phyloP scores from a whole-genome alignment of 2,113 vertebrate genomes.

The Equus przewalskii region DNA sequence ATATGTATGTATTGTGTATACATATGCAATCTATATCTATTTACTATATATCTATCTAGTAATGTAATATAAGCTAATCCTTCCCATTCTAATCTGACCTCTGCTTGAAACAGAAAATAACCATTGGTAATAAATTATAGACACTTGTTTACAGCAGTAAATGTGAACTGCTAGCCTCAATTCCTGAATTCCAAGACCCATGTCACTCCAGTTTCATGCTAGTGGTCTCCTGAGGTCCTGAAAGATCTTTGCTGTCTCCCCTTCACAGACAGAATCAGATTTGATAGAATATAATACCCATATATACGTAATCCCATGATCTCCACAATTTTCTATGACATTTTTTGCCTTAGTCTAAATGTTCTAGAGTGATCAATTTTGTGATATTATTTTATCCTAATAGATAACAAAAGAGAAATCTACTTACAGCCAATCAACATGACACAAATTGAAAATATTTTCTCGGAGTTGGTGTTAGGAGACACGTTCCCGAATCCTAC shows the following conservation, averaged over 20 bases:
- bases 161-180: background rate
- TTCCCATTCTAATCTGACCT: background rate
- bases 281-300: background rate
- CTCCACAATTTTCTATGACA: slow-evolving; percentile 24
- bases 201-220: background rate
- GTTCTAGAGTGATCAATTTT: slow-evolving; percentile 51
- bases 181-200: background rate
- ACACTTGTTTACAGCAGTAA: background rate
- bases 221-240: background rate
- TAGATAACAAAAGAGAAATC: slow-evolving; percentile 61
- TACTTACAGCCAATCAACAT: slow-evolving; percentile 99
- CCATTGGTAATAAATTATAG: background rate
- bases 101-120: slow-evolving; percentile 43
- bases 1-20: background rate
- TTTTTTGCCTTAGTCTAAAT: slow-evolving; percentile 27
- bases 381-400: slow-evolving; percentile 67
- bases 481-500: slow-evolving; percentile 99
- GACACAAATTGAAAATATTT: slow-evolving; percentile 99
- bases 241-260: background rate
- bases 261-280: background rate
- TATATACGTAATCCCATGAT: background rate
- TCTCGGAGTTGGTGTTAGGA: slow-evolving; percentile 99
- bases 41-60: background rate
- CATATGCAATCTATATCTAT: background rate
- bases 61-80: background rate